Conservation (phyloP, 2,797 vertebrate genomes). For the Tenualosa ilisha region DNA sequence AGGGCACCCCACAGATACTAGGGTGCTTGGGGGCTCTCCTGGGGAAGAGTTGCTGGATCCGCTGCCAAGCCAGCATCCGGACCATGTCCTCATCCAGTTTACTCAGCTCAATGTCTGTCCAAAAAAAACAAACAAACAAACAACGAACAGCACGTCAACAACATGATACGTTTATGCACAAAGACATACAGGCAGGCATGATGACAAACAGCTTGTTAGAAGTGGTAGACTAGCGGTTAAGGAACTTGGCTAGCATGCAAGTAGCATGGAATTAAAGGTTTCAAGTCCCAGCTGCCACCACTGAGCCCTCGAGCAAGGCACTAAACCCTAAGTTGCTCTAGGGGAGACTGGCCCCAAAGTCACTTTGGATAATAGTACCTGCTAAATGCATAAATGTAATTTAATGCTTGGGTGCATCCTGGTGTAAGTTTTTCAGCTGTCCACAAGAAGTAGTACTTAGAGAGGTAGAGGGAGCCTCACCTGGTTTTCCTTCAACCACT, state of each 20-base stretch:
- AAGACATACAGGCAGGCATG: background rate
- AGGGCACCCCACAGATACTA: slow-evolving; percentile 38
- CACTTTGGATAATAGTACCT: background rate
- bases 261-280: too few species aligned
- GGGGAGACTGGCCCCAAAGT: too few species aligned
- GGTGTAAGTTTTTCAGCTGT: background rate
- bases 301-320: too few species aligned
- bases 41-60: slow-evolving; percentile 96
- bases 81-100: slow-evolving; percentile 92
- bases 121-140: slow-evolving; percentile 43
- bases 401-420: background rate
- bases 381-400: too few species aligned
- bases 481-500: slow-evolving; percentile 78
- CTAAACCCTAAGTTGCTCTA: too few species aligned
- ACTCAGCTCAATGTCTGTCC: slow-evolving; percentile 89
- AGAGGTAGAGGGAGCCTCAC: slow-evolving; percentile 63
- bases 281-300: too few species aligned
- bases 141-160: slow-evolving; percentile 38
- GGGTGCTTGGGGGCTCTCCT: slow-evolving; percentile 79
- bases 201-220: too few species aligned
- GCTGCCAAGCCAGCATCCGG: slow-evolving; percentile 95
- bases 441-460: background rate
- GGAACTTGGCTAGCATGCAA: too few species aligned
- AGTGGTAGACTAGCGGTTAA: too few species aligned
- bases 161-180: background rate